A percentile compares a stretch with the other conserved stretches of the same genome.
Evolutionary conservation across 1,140 invertebrate species (phyloP).

Genomic region (Drosophila aff.): DNA sequence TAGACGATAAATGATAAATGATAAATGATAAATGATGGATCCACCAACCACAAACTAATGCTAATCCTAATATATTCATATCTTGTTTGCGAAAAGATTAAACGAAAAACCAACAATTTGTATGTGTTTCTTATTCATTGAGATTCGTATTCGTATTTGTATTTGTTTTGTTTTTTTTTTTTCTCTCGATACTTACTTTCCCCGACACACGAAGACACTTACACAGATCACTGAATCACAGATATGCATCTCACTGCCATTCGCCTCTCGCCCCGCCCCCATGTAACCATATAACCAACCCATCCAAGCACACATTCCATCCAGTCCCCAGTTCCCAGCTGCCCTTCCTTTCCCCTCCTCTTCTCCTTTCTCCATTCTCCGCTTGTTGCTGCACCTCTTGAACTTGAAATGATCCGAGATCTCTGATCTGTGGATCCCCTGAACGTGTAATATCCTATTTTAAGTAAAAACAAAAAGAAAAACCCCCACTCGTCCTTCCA

Average conservation of each 20-base stretch:
- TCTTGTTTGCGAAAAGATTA: constrained; percentile 79
- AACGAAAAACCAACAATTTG: constrained; percentile 70
- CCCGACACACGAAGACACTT: constrained; percentile 13
- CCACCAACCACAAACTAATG: constrained; percentile 47
- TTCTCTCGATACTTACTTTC: not conserved
- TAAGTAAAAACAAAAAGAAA: not conserved
- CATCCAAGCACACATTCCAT: not conserved
- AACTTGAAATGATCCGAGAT: not conserved
- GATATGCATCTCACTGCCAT: not conserved
- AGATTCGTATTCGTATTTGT: constrained; percentile 5
- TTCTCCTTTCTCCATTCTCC: not conserved
- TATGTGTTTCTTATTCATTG: constrained; percentile 76
- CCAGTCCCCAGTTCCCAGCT: not conserved
- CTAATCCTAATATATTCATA: constrained; percentile 59
- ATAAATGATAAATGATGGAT: constrained; percentile 37
- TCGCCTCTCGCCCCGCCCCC: not conserved
- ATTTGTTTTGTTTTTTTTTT: not conserved
- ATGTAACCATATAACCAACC: not conserved
- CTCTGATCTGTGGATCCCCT: not conserved
- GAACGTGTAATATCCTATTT: not conserved
- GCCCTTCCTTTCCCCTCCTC: not conserved
- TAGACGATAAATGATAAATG: constrained; percentile 11
- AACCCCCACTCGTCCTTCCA: constrained; percentile 6
- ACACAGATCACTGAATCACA: not conserved
- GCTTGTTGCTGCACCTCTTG: constrained; percentile 3